Percentiles rank a stretch among this genome's conserved stretches.
Evolutionary conservation across 2,113 vertebrate species (phyloP).

Genomic region (Heliornis fulica): DNA sequence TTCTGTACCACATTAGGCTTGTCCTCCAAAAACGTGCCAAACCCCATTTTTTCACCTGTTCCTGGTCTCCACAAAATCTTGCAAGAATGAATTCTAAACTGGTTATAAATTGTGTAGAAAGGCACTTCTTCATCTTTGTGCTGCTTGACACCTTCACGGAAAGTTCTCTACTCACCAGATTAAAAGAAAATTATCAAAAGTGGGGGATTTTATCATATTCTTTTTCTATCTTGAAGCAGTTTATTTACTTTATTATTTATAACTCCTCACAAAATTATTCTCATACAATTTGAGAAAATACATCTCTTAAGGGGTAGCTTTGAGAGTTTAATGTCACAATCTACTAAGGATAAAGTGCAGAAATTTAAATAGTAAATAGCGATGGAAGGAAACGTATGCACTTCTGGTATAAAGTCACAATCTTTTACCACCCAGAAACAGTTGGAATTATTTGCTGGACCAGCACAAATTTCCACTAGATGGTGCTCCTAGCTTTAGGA

Average conservation of each 20-base stretch:
- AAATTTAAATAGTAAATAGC: not conserved
- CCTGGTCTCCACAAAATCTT: not conserved
- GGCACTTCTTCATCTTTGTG: not conserved
- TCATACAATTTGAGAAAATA: not conserved
- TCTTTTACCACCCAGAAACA: not conserved
- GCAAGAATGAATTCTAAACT: not conserved
- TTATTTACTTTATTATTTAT: not conserved
- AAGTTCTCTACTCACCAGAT: not conserved
- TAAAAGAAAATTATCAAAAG: not conserved
- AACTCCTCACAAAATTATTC: not conserved
- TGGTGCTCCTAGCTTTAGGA: slow-evolving; percentile 32
- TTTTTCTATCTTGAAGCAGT: not conserved
- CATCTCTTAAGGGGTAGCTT: not conserved
- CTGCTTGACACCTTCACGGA: not conserved
- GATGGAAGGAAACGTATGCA: not conserved
- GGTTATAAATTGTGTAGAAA: not conserved
- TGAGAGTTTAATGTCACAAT: not conserved
- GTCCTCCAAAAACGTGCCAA: not conserved
- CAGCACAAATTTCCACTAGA: not conserved
- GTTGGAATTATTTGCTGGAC: not conserved
- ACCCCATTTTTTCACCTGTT: not conserved
- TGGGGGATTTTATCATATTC: not conserved
- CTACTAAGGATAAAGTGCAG: not conserved
- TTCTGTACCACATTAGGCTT: not conserved
- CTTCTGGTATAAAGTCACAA: not conserved